Evolutionary conservation across 2,797 vertebrate genomes (phyloP), one percentile per base, ranked within the genome.

Genomic region (Galagoides demidoff): DNA sequence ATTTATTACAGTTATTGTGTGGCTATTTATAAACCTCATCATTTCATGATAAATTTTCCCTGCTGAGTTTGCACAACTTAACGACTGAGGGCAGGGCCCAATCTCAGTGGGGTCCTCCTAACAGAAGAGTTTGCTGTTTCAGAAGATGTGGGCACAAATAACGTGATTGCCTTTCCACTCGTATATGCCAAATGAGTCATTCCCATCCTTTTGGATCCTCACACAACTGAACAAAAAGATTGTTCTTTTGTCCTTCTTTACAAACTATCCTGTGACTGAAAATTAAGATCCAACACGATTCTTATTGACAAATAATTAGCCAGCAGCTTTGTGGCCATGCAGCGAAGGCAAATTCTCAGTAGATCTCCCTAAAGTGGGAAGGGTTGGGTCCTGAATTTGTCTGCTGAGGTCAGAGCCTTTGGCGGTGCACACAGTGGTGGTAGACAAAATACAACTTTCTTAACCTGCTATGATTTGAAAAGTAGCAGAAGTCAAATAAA

Each of bases 281-380:
- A 99, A 99, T 99, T 99, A 99, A 99, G 98, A 98, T 99, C 99
- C 98, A 99, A 99, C 99, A 99, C 98, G 99, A 99, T 99, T 99
- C 98, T 98, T 99, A 99, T 99, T 99, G 99, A 99, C 98, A 99
- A 98, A 99, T 99, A 99, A 99, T 99, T 99, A 99, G 98, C 83
- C 97, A 98, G 97, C 98, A 98, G 98, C 98, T 98, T 99, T 98
- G 98, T 98, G 98, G 95, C 91, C 96, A 83, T 4, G 93, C 0
- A 97, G 97, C 98, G 97, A 98, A 97, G 88, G 95, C 98, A 97
- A 98, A 98, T 98, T 99, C 98, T 98, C 98, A 98, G 99, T 98
- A 98, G 98, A 98, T 98, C 97, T 98, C 98, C 98, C 97, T 97
- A 97, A 98, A 98, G 98, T 98, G 98, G 98, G 98, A 99, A 98